Evolutionary conservation across 2,797 vertebrate species (phyloP), one percentile per base, ranked within the genome.

Genomic region (Sebastes matsubarae): DNA sequence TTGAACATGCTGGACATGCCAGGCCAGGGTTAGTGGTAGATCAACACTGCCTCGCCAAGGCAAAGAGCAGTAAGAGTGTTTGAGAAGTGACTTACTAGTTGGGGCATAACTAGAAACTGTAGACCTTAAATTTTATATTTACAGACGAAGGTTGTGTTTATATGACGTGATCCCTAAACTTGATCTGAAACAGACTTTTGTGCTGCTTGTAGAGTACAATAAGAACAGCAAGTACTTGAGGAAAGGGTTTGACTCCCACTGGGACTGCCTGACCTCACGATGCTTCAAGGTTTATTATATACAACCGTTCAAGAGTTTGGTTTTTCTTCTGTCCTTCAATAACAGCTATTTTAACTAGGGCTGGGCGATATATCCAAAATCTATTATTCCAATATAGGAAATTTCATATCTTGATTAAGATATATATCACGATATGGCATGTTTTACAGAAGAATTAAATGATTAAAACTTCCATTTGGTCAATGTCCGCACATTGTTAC

Each of bases 1-100:
- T 54, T 85, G 55, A 78, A 55, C 29, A 14, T 10, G 52, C 16
- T 30, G 55, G 42, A 79, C 57, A 38, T 52, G 61, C 64, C 72
- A 60, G 72, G 50, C 58, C 65, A 34, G 38, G 36, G 36, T 65
- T 34, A 58, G 69, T 6, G 52, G 61, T 14, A 20, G 65, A 50
- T 68, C 54, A 27, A 60, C 61, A 32, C 50, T 6, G 71, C 8
- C 38, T 42, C 4, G 1, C 58, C n/a, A 27, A 72, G 36, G 24
- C 36, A 69, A 42, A 30, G 27, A 59, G 24, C 25, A 52, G 42
- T 0, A 34, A 46, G 16, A 67, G 24, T 14, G 54, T 61, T 64
- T 24, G 20, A 58, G 22, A 65, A 64, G 18, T 18, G 46, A 71
- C 70, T 70, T 38, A 69, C 24, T 2, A 63, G 29, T 16, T 36